Conservation (phyloP, 2,797 vertebrate genomes). For the Taeniopygia guttata region DNA sequence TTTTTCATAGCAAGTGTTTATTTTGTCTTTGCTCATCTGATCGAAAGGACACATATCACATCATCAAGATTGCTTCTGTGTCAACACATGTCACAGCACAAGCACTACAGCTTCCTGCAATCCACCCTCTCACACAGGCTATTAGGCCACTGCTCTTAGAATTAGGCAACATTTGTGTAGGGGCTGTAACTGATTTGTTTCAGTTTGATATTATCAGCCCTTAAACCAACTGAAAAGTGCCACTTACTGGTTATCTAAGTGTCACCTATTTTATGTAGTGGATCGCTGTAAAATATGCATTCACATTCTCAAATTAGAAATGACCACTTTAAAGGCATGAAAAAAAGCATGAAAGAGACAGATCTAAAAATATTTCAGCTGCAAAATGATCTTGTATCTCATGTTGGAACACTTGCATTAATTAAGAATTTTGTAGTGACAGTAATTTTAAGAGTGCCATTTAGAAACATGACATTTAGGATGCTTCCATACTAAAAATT, state of each 20-base stretch:
- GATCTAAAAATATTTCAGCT: constrained; percentile 48
- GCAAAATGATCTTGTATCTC: constrained; percentile 12
- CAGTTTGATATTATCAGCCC: background rate
- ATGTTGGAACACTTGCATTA: constrained; percentile 31
- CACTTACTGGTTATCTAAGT: background rate
- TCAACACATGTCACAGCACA: background rate
- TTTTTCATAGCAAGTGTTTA: background rate
- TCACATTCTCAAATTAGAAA: constrained; percentile 28
- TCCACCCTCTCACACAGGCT: background rate
- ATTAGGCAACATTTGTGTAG: background rate
- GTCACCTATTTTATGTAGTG: background rate
- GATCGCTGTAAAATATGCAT: background rate
- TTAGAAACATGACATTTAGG: constrained; percentile 44
- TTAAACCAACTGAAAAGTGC: background rate
- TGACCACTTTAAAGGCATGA: background rate
- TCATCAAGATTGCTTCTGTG: background rate
- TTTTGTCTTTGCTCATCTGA: background rate
- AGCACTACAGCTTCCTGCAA: background rate
- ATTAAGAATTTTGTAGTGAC: constrained; percentile 53
- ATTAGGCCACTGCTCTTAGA: background rate
- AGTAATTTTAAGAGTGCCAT: constrained; percentile 37
- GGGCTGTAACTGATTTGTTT: background rate
- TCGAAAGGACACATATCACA: background rate
- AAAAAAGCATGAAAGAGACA: background rate
- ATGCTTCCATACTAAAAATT: constrained; percentile 18